Evolutionary conservation across 2,113 vertebrate species (phyloP).

Genomic region (Lepus timidus): DNA sequence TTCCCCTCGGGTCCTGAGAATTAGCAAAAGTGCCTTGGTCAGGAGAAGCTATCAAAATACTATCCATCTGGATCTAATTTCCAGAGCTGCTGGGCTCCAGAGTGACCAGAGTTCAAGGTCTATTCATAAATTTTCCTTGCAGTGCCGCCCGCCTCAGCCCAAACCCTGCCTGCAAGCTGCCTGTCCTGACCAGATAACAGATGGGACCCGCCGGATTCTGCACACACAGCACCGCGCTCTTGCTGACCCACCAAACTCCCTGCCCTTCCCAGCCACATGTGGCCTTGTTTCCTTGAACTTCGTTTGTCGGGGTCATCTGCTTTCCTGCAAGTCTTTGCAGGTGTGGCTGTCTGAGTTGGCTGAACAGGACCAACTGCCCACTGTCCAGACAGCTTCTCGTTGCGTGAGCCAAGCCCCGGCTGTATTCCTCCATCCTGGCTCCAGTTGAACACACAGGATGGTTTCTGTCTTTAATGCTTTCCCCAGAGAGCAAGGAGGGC

Average conservation of each 20-base stretch:
- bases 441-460: background rate
- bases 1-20: conserved; percentile 81
- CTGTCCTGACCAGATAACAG: conserved; percentile 73
- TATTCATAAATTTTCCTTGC: conserved; percentile 30
- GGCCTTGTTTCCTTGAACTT: conserved; percentile 63
- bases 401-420: background rate
- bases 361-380: fast-evolving
- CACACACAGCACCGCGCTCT: conserved; percentile 59
- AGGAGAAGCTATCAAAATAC: conserved; percentile 83
- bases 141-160: conserved; percentile 18
- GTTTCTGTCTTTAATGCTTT: background rate
- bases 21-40: conserved; percentile 87
- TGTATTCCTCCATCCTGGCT: background rate
- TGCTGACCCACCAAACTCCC: conserved; percentile 53
- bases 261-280: conserved; percentile 64
- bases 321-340: background rate
- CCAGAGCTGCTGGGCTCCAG: conserved; percentile 77
- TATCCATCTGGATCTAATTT: conserved; percentile 82
- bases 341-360: background rate
- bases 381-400: background rate
- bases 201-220: conserved; percentile 66
- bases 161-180: conserved; percentile 61
- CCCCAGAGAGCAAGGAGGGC: background rate
- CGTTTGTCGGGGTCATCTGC: background rate
- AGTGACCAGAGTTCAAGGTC: conserved; percentile 79